Conservation (phyloP, 2,113 vertebrate species). For the Ifrita kowaldi region DNA sequence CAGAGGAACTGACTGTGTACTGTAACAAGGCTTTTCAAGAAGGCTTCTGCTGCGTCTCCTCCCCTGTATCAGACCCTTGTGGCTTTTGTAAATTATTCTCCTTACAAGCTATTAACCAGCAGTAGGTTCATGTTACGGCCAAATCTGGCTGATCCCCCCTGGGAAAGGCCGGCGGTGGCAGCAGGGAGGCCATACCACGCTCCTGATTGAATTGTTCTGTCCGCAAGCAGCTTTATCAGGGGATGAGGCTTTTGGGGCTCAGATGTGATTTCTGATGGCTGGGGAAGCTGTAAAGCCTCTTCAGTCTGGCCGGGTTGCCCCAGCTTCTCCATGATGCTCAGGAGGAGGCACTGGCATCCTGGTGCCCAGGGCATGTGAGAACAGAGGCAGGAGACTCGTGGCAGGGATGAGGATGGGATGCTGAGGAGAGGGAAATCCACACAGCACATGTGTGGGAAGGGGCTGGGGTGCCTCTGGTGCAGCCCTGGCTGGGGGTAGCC, state of each 20-base stretch:
- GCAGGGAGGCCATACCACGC: not conserved
- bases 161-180: not conserved
- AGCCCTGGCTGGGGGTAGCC: not conserved
- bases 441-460: rapidly evolving
- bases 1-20: not conserved
- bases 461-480: rapidly evolving
- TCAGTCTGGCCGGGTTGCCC: rapidly evolving
- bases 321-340: rapidly evolving
- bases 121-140: not conserved
- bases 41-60: not conserved
- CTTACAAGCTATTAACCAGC: not conserved
- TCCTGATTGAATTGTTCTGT: not conserved
- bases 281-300: not conserved
- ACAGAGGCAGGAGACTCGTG: not conserved
- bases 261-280: not conserved
- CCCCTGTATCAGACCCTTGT: not conserved
- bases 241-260: not conserved
- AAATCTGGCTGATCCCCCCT: not conserved
- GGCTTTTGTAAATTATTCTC: not conserved
- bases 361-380: not conserved
- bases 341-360: not conserved
- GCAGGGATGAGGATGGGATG: not conserved
- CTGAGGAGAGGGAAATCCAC: not conserved
- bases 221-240: not conserved
- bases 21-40: not conserved